Base-by-base conservation (phyloP, 2,797 vertebrate genomes). In the Typhlichthys eigenmanni region DNA sequence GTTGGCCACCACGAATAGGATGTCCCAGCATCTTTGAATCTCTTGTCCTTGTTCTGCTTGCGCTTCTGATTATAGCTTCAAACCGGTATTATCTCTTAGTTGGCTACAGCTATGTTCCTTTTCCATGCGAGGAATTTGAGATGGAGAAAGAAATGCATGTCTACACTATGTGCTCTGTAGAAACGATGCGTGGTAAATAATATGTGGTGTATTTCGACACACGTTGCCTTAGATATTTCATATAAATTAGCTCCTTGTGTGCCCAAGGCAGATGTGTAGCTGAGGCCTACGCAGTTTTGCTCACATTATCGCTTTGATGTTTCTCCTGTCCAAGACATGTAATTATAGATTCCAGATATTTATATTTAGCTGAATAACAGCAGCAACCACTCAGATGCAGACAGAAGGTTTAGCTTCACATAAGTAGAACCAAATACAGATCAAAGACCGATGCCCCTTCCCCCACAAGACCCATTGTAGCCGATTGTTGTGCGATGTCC, bases 271-370 rank as follows among this genome's bases (percentile, higher is more conserved):
- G 64, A 49, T 56, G 58, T 74, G 56, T 16, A 32, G 34, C 57
- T 43, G 55, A 56, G 72, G 65, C 47, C 32, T 45, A 52, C 57
- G 70, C 49, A 46, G 19, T 12, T 3, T 49, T 46, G 47, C 12
- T 17, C 1, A 6, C 13, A 29, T 57, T 16, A 45, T 19, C 8
- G 13, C 58, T 73, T 70, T 74, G 60, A 75, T 68, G 69, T 65
- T 17, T 34, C 66, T 55, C 63, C 58, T 60, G 47, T 48, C 47
- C 16, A 45, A 60, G 54, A 67, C 47, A 13, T 64, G 58, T 69
- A 70, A 74, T 70, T 66, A 68, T 55, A 67, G 49, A 58, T 47
- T 72, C 50, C 72, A 68, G 74, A 66, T 54, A 60, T 55, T 60
- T 69, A 43, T 61, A 62, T 71, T 78, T 48, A 55, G 14, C 47